These are phyloP conservation scores for Panthera leo DNA, from an alignment of 2,113 vertebrate species.

Conservation along the genomic window DNA sequence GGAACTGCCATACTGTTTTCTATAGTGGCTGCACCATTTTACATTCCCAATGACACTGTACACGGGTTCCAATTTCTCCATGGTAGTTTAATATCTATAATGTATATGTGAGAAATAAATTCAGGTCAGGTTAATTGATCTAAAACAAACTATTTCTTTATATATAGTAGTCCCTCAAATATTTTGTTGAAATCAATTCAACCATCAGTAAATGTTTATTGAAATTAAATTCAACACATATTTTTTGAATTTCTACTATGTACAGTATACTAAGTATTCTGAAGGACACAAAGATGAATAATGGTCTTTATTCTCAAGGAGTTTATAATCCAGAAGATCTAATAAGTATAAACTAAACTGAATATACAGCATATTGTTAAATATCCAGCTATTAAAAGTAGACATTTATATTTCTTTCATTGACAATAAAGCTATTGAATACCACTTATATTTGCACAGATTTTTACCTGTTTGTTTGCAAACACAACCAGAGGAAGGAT, in stretches of 20 bases:
- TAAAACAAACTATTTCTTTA: constrained; percentile 27
- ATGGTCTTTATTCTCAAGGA: neutral
- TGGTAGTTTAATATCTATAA: neutral
- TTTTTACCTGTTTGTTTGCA: constrained; percentile 96
- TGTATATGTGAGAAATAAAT: neutral
- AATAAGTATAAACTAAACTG: neutral
- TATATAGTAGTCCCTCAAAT: neutral
- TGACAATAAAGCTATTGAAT: neutral
- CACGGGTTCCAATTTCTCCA: constrained; percentile 1
- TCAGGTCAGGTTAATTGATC: neutral
- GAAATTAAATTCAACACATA: neutral
- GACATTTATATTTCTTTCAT: neutral
- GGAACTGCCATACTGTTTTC: neutral
- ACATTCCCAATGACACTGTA: neutral
- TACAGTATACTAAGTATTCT: neutral
- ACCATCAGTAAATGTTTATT: neutral
- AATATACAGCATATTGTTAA: neutral
- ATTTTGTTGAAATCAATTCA: constrained; percentile 4
- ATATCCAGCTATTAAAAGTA: neutral
- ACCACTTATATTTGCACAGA: neutral
- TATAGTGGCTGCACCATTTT: neutral
- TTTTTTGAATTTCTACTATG: neutral
- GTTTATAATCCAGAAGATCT: neutral
- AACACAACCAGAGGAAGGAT: constrained; percentile 92
- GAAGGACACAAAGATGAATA: neutral